Evolutionary conservation across 1,140 invertebrate genomes (phyloP), one percentile per base, ranked within the genome.

Genomic region (Temnothorax nylanderi): DNA sequence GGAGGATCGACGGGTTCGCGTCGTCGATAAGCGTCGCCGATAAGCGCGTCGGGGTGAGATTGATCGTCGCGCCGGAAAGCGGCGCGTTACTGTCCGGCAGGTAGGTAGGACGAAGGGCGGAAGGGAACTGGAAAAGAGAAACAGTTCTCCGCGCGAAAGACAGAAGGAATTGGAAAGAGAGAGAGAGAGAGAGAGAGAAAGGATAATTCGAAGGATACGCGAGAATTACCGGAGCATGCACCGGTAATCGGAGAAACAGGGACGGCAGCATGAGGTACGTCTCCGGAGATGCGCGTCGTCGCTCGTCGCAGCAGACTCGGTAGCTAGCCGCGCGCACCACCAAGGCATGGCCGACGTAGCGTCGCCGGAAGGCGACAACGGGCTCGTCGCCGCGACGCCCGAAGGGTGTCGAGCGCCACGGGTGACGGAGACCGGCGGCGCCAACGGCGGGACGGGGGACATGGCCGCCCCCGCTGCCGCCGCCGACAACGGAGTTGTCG

Each of bases 361-460:
- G 92, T 93, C 94, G 92, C 92, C 92, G 41, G 90, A 92, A 4
- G 72, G 81, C 41, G 92, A 91, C 37, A 80, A 86, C 60, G 90
- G 92, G 69, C 91, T 92, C 32, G 87, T 91, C 89, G 67, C 87
- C 92, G 87, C 77, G 51, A 88, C 88, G 74, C 88, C 90, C 71
- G 93, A 92, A 81, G 92, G 92, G 87, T 93, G 93, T 64, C 92
- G 69, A n/a, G 18, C 41, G 41, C 51, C 69, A 88, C 88, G 62
- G 90, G 86, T 74, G 89, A 91, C 82, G 89, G 54, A 93, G 78
- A 90, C 92, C 75, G 93, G 92, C 64, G 91, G 67, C 64, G 80
- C 5, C 65, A 26, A 93, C 72, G 86, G 76, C 47, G 93, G 93
- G 64, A 92, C 41, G 76, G 93, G 94, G 78, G 93, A 93, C 60